Conservation (phyloP, 2,797 vertebrate species). For the Danio tinwini region DNA sequence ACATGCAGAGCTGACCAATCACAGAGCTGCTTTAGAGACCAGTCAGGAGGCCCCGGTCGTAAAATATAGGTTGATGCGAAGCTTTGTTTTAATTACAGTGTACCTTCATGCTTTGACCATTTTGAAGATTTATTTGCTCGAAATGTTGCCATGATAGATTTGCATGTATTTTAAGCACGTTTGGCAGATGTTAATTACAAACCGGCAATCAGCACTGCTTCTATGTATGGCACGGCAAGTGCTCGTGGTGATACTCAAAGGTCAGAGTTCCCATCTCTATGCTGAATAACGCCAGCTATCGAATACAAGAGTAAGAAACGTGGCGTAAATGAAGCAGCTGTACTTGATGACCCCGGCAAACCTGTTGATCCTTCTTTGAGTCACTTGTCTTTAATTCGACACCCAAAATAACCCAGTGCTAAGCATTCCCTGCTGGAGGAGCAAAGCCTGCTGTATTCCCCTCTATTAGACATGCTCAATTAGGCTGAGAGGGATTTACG, state of each 20-base stretch:
- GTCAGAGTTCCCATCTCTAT: conserved; percentile 35
- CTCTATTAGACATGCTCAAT: conserved; percentile 75
- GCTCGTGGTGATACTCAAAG: conserved; percentile 43
- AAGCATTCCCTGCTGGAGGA: conserved; percentile 67
- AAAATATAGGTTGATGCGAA: conserved; percentile 48
- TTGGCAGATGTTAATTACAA: conserved; percentile 70
- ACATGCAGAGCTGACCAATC: conserved; percentile 22
- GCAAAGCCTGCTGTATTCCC: conserved; percentile 61
- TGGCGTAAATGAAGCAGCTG: neutral
- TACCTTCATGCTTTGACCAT: conserved; percentile 48
- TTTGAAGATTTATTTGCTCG: conserved; percentile 60
- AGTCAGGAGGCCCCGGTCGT: conserved; percentile 63
- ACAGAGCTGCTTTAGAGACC: conserved; percentile 58
- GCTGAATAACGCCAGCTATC: neutral
- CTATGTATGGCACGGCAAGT: conserved; percentile 51
- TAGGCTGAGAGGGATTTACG: conserved; percentile 71
- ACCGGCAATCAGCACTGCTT: conserved; percentile 55
- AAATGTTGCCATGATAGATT: conserved; percentile 47
- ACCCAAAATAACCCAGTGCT: conserved; percentile 63
- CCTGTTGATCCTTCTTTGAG: conserved; percentile 63
- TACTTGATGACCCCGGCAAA: conserved; percentile 11
- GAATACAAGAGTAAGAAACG: conserved; percentile 20
- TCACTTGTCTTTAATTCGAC: conserved; percentile 69
- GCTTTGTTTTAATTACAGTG: conserved; percentile 60
- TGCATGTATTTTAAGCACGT: conserved; percentile 66